Conservation (phyloP, 2,888 invertebrate species). For the Eupithecia pulchellata region DNA sequence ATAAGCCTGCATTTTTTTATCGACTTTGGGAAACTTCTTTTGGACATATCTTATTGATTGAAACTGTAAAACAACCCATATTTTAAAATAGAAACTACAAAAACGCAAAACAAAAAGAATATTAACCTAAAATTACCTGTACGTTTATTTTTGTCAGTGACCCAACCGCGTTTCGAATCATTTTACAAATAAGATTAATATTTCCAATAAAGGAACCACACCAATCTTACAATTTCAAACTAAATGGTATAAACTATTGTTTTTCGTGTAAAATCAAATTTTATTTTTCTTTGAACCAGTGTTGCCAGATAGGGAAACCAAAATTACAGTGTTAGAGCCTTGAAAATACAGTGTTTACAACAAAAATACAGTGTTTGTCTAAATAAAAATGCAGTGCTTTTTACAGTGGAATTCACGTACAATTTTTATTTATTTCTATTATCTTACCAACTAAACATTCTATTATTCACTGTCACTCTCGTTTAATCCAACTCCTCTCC, state of each 20-base stretch:
- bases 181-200: constrained; percentile 31
- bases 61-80: constrained; percentile 54
- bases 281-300: too few species aligned
- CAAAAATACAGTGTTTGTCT: too few species aligned
- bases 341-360: too few species aligned
- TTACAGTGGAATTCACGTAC: too few species aligned
- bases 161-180: constrained; percentile 61
- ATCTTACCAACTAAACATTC: too few species aligned
- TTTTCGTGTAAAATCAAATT: too few species aligned
- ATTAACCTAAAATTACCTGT: constrained; percentile 62
- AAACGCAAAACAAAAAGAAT: neutral
- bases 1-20: constrained; percentile 80
- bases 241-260: neutral
- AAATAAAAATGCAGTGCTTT: too few species aligned
- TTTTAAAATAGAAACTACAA: neutral
- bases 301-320: too few species aligned
- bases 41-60: constrained; percentile 63
- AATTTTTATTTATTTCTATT: too few species aligned
- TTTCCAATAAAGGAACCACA: neutral
- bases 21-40: constrained; percentile 71
- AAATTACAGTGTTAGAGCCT: too few species aligned
- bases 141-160: constrained; percentile 58
- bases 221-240: neutral
- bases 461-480: too few species aligned
- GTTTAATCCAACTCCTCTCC: too few species aligned